phyloP scores from a whole-genome alignment of 2,888 invertebrate genomes.

The Cataglyphis cursor region DNA sequence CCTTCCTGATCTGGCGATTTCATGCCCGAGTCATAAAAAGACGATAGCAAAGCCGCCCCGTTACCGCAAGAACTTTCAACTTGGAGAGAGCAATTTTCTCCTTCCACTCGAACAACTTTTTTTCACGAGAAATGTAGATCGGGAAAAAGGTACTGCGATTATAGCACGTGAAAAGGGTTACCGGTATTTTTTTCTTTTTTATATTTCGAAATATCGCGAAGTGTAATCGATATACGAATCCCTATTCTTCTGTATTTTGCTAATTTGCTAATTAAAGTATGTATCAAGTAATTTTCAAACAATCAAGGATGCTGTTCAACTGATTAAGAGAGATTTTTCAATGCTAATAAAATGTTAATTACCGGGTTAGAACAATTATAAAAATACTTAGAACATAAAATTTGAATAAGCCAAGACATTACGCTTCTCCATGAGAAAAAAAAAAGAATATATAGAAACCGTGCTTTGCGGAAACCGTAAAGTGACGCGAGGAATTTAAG shows the following conservation, averaged over 20 bases:
- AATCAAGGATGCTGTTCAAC: neutral
- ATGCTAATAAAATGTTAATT: neutral
- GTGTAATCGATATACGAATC: constrained; percentile 59
- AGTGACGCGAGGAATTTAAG: constrained; percentile 52
- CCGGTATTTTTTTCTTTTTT: constrained; percentile 62
- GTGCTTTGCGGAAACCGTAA: constrained; percentile 22
- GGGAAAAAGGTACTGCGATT: constrained; percentile 65
- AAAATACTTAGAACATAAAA: neutral
- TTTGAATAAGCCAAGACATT: neutral
- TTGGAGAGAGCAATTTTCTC: constrained; percentile 75
- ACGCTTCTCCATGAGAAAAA: neutral
- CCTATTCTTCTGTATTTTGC: neutral
- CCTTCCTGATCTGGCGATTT: constrained; percentile 61
- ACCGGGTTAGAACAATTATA: neutral
- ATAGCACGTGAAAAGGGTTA: constrained; percentile 62
- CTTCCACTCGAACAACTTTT: constrained; percentile 44
- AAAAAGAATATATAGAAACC: neutral
- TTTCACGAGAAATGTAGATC: constrained; percentile 66
- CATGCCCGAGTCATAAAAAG: constrained; percentile 55
- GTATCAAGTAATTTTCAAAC: neutral
- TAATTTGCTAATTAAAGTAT: neutral
- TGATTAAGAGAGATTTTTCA: neutral
- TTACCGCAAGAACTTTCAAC: constrained; percentile 74
- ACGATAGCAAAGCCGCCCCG: constrained; percentile 71
- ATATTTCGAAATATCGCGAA: constrained; percentile 50